Percentiles rank a stretch among this genome's conserved stretches.
These are phyloP conservation scores for Strix uralensis DNA, from an alignment of 2,113 vertebrate genomes.

Conservation along the genomic window DNA sequence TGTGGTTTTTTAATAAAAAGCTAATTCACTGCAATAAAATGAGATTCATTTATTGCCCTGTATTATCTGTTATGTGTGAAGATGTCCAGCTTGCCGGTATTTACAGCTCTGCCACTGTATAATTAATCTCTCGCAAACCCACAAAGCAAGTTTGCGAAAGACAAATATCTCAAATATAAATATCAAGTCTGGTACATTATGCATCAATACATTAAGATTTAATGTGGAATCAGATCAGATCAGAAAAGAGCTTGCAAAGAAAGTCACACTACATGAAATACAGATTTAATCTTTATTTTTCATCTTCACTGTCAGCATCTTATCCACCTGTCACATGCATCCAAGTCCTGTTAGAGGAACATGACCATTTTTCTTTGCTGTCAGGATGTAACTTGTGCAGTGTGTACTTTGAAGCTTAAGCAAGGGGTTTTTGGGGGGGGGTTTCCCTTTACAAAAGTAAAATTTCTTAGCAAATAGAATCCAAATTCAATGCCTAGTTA, in stretches of 20 bases:
- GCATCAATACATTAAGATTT: background rate
- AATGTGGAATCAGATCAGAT: background rate
- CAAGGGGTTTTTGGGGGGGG: background rate
- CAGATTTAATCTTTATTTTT: constrained; percentile 1
- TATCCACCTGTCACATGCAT: background rate
- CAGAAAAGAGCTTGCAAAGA: background rate
- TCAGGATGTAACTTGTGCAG: background rate
- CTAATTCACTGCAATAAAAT: background rate
- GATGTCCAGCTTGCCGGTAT: constrained; percentile 12
- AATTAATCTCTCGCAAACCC: background rate
- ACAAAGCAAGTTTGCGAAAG: background rate
- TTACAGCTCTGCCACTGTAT: background rate
- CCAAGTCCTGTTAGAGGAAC: background rate
- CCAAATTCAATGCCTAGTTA: background rate
- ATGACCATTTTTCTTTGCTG: background rate
- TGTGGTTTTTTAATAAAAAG: background rate
- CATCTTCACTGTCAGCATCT: background rate
- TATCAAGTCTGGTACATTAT: background rate
- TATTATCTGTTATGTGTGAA: background rate
- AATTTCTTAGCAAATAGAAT: background rate
- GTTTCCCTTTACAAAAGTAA: background rate
- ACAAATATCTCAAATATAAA: background rate
- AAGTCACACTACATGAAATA: background rate
- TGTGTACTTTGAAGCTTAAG: background rate
- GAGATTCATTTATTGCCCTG: background rate